Evolutionary conservation across 2,113 vertebrate species (phyloP).

Genomic region (Cavia porcellus): DNA sequence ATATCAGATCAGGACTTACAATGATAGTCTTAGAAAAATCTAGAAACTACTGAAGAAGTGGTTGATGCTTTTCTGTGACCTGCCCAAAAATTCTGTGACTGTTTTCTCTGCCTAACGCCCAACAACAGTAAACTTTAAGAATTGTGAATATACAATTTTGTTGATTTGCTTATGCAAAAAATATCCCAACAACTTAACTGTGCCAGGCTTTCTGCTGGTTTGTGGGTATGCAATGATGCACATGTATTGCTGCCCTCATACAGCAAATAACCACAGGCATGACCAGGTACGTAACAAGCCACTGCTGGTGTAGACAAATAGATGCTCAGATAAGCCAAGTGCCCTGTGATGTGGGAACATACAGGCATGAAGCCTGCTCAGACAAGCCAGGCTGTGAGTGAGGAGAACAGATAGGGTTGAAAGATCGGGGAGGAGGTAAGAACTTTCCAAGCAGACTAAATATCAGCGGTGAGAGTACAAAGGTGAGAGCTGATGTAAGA

Average conservation of each 20-base stretch:
- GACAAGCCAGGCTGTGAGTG: background rate
- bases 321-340: background rate
- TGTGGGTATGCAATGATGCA: background rate
- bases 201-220: background rate
- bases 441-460: background rate
- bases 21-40: constrained; percentile 39
- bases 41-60: background rate
- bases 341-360: background rate
- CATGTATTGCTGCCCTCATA: background rate
- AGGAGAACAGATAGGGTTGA: background rate
- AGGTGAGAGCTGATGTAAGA: background rate
- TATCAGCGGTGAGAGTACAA: background rate
- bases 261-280: background rate
- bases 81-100: background rate
- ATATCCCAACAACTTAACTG: background rate
- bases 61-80: constrained; percentile 15
- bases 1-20: constrained; percentile 14
- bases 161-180: background rate
- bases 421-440: background rate
- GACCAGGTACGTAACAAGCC: background rate
- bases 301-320: background rate
- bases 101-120: background rate
- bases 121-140: background rate
- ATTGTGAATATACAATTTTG: background rate
- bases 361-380: background rate